Conservation (phyloP, 2,888 invertebrate genomes). For the Latrodectus elegans region DNA sequence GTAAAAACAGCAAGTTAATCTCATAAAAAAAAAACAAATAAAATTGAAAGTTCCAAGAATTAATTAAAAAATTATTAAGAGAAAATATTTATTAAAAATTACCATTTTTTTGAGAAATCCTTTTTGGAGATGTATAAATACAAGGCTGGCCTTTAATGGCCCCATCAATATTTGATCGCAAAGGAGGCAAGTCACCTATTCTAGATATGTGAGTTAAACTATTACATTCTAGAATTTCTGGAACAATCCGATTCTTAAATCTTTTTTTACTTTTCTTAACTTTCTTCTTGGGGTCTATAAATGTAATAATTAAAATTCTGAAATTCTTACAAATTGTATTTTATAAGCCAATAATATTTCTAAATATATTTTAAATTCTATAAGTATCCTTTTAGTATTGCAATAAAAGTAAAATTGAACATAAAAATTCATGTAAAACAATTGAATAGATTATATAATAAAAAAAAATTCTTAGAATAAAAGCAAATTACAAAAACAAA, state of each 20-base stretch:
- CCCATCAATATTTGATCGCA: slow-evolving; percentile 32
- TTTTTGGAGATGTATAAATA: slow-evolving; percentile 53
- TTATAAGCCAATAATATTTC: not conserved
- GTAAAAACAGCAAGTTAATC: no score
- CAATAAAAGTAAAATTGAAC: no score
- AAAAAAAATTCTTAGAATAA: no score
- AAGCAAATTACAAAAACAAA: no score
- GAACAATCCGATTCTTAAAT: slow-evolving; percentile 56
- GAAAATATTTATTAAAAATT: not conserved
- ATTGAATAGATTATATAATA: no score
- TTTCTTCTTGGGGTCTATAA: slow-evolving; percentile 49
- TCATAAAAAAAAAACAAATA: no score
- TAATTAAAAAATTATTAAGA: no score
- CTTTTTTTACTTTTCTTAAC: slow-evolving; percentile 56
- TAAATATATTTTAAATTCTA: not conserved
- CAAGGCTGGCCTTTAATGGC: slow-evolving; percentile 46
- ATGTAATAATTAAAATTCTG: not conserved
- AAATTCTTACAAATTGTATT: no score
- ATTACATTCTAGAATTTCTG: slow-evolving; percentile 37
- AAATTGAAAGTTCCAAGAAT: no score
- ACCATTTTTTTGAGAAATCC: slow-evolving; percentile 49
- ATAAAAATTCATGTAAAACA: no score
- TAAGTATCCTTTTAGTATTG: not conserved
- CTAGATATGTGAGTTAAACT: slow-evolving; percentile 47
- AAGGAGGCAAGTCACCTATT: slow-evolving; percentile 43